Evolutionary conservation across 2,113 vertebrate species (phyloP).

Genomic region (Lepus timidus): DNA sequence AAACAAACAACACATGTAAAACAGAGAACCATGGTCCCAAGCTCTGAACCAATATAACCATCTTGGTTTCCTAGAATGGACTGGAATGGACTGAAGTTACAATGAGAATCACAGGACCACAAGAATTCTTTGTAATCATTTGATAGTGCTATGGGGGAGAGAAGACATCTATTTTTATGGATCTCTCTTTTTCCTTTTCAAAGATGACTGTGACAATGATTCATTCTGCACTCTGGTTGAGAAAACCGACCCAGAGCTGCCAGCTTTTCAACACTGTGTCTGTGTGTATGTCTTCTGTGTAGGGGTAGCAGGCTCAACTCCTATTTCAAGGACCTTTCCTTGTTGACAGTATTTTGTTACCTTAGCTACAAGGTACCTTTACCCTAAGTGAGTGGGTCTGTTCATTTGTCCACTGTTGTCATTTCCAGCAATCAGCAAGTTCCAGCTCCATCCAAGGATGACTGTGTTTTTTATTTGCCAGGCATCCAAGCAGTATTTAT

Average conservation of each 20-base stretch:
- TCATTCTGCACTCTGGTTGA: conserved; percentile 12
- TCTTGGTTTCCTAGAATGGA: conserved; percentile 34
- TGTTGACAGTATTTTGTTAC: conserved; percentile 54
- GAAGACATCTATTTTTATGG: conserved; percentile 46
- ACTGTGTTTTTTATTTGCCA: conserved; percentile 64
- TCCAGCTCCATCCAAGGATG: conserved; percentile 47
- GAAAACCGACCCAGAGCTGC: background rate
- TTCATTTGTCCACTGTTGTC: conserved; percentile 35
- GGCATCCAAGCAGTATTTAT: conserved; percentile 63
- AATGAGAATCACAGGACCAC: conserved; percentile 11
- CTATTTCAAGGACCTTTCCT: conserved; percentile 52
- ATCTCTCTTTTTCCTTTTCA: conserved; percentile 53
- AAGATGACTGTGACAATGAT: conserved; percentile 30
- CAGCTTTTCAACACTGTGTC: background rate
- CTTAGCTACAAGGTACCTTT: conserved; percentile 65
- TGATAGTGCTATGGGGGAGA: conserved; percentile 10
- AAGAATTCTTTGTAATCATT: conserved; percentile 54
- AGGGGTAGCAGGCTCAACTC: background rate
- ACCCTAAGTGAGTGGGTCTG: conserved; percentile 6
- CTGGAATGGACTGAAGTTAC: conserved; percentile 14
- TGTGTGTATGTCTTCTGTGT: conserved; percentile 31
- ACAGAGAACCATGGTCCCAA: background rate
- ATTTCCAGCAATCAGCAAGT: conserved; percentile 64
- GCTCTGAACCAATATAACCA: conserved; percentile 40
- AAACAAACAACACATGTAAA: conserved; percentile 41